These are phyloP conservation scores for Rhaphigaster nebulosa DNA, from an alignment of 2,888 invertebrate species.

Conservation along the genomic window DNA sequence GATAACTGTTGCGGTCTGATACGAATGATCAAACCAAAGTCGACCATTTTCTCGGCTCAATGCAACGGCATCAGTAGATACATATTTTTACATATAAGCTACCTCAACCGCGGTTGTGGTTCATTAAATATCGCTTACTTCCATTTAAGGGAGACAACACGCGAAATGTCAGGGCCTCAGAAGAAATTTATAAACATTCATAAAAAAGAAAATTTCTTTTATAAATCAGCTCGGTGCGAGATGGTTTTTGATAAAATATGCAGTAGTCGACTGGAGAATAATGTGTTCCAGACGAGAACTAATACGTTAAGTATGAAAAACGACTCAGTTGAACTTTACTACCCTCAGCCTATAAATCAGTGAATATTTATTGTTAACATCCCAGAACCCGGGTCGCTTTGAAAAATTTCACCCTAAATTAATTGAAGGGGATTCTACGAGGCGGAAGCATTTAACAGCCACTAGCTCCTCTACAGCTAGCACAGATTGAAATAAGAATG, in stretches of 20 bases:
- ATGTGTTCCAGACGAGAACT: not conserved
- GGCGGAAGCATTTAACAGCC: not conserved
- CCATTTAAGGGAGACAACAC: not conserved
- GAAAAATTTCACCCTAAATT: slow-evolving; percentile 17
- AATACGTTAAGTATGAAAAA: slow-evolving; percentile 25
- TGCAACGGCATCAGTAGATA: too few species aligned
- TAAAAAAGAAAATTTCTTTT: not conserved
- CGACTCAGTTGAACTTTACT: slow-evolving; percentile 24
- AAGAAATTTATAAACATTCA: not conserved
- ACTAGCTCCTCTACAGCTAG: not conserved
- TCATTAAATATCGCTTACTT: not conserved
- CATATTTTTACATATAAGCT: not conserved
- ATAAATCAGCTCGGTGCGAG: slow-evolving; percentile 27
- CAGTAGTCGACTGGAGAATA: slow-evolving; percentile 8
- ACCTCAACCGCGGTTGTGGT: not conserved
- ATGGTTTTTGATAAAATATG: slow-evolving; percentile 25
- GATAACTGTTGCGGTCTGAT: too few species aligned
- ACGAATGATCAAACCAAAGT: too few species aligned
- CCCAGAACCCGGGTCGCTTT: not conserved
- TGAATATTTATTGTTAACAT: slow-evolving; percentile 24
- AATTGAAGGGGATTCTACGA: not conserved
- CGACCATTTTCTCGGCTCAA: too few species aligned
- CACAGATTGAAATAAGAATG: not conserved
- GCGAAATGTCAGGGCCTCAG: not conserved
- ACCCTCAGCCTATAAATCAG: not conserved